Conservation (phyloP, 2,797 vertebrate species). For the Spondyliosoma cantharus region DNA sequence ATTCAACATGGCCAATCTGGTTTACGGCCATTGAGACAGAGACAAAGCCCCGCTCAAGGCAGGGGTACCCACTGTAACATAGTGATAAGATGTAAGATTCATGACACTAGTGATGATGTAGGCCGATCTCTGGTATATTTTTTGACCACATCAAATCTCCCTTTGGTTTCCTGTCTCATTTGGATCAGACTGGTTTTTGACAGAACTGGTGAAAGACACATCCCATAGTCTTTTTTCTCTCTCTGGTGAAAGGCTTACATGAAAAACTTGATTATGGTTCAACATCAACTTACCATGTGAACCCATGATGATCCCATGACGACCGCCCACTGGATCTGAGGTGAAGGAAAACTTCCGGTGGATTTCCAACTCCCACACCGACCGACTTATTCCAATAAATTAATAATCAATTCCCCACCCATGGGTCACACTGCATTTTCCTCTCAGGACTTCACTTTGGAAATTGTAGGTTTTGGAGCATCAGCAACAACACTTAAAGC, state of each 20-base stretch:
- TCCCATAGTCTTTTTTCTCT: not conserved
- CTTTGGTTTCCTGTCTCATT: constrained; percentile 44
- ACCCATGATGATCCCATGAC: not conserved
- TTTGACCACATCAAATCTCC: constrained; percentile 44
- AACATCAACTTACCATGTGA: constrained; percentile 16
- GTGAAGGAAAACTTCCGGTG: not conserved
- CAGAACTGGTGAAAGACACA: constrained; percentile 1
- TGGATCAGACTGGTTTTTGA: constrained; percentile 13
- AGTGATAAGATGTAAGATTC: constrained; percentile 71
- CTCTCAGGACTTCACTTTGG: constrained; percentile 72
- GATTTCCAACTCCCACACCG: not conserved
- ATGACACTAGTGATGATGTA: constrained; percentile 52
- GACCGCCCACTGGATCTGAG: not conserved
- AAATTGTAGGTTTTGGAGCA: constrained; percentile 39
- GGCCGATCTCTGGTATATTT: constrained; percentile 37
- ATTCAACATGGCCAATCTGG: constrained; percentile 74
- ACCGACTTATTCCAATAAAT: constrained; percentile 7
- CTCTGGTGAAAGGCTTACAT: not conserved
- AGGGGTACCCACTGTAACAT: constrained; percentile 73
- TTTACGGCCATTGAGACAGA: constrained; percentile 64
- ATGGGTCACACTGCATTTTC: constrained; percentile 48
- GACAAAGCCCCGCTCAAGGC: constrained; percentile 66
- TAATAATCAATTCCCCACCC: constrained; percentile 23
- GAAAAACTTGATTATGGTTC: constrained; percentile 10
- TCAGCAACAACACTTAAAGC: constrained; percentile 41